Evolutionary conservation across 2,888 invertebrate genomes (phyloP), one percentile per base, ranked within the genome.

Genomic region (Pristionchus japonicus): DNA sequence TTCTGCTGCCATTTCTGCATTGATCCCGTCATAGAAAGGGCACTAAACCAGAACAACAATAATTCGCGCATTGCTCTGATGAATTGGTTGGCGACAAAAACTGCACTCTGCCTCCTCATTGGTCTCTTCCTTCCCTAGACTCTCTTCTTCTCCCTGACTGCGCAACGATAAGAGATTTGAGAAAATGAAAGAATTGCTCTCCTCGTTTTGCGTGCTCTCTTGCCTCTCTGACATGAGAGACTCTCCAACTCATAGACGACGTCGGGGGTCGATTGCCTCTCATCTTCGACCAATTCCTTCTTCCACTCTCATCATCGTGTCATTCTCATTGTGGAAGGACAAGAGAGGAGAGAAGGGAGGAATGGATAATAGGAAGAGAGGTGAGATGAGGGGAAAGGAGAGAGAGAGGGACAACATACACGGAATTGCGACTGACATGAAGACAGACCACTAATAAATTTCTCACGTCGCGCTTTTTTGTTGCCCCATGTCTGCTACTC

Each of bases 291-390:
- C 74, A 27, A 27, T 17, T 67, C 34, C 74, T 17, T 74, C n/a
- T 40, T 40, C 74, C 74, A 37, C 74, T 74, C 74, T 74, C 40
- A 43, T 74, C 74, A 74, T 74, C 74, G 74, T 74, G 74, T 74
- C 74, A 40, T 37, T 74, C 74, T 74, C 40, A 74, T 74, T 74
- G 40, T 40, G 74, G 74, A 43, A 23, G 40, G 23, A 64, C 27
- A 40, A n/a, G 74, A 43, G 40, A 31, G 74, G 43, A 11, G 74
- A 40, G 23, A 34, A 40, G n/a, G 37, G 74, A 74, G 74, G 40
- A 67, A 43, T 40, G 74, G 74, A 74, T 37, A 43, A 43, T 37
- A 40, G 74, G 74, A 40, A 67, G 74, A 31, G 64, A 74, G 74
- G 74, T 74, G 70, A 13, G 74, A 74, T 20, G 74, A 74, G 74